A percentile compares a stretch with the other conserved stretches of the same genome.
These are phyloP conservation scores for Polydrusus cervinus DNA, from an alignment of 2,888 invertebrate species.

Conservation along the genomic window DNA sequence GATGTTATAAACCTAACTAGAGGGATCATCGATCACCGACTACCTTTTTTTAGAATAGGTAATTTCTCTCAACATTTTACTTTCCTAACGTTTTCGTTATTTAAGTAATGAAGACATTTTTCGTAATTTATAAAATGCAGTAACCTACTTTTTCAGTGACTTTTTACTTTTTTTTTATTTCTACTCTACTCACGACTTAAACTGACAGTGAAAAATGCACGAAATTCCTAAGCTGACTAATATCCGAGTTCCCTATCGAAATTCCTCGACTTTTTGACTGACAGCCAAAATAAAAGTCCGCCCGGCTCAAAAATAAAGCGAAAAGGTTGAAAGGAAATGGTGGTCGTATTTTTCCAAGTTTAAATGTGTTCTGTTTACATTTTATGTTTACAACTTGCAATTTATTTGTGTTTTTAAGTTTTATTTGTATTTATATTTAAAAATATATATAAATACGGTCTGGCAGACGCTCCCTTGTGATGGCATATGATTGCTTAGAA, in stretches of 20 bases:
- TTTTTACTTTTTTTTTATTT: conserved; percentile 31
- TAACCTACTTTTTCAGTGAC: neutral
- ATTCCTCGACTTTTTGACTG: conserved; percentile 40
- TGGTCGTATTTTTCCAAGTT: conserved; percentile 16
- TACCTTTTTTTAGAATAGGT: no score
- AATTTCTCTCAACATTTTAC: no score
- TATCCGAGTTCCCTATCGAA: conserved; percentile 33
- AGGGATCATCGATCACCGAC: no score
- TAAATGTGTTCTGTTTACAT: conserved; percentile 17
- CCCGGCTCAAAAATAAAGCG: conserved; percentile 23
- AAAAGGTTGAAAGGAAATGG: conserved; percentile 17
- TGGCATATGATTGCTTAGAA: no score
- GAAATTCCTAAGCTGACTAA: conserved; percentile 45
- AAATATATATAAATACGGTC: no score
- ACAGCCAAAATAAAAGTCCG: conserved; percentile 36
- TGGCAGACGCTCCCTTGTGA: no score
- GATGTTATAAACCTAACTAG: no score
- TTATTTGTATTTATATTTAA: neutral
- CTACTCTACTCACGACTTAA: conserved; percentile 1
- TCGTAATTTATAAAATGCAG: neutral
- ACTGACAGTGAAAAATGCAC: conserved; percentile 46
- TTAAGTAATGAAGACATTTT: no score
- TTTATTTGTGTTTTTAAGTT: neutral
- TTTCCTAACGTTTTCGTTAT: no score
- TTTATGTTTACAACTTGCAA: conserved; percentile 15